These are phyloP conservation scores for Girardia tigrina DNA, from an alignment of 2,888 invertebrate genomes.

Conservation along the genomic window DNA sequence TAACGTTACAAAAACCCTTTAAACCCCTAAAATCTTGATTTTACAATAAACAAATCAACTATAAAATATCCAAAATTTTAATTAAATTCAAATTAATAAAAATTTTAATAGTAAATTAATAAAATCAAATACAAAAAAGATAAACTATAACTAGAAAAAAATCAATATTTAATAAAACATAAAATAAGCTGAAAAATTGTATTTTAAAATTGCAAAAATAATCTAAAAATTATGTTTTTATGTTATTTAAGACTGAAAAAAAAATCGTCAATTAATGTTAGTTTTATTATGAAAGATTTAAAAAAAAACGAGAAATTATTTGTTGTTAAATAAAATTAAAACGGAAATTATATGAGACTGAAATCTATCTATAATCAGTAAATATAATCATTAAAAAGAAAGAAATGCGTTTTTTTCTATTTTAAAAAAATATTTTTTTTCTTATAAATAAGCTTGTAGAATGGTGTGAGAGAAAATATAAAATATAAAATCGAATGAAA, in stretches of 20 bases:
- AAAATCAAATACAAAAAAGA: neutral
- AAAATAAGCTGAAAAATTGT: neutral
- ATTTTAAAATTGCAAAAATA: no score
- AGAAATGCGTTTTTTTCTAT: neutral
- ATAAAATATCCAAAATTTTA: no score
- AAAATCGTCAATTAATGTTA: slow-evolving; percentile 6
- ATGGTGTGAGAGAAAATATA: neutral
- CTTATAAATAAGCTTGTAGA: neutral
- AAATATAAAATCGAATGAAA: neutral
- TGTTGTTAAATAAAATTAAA: slow-evolving; percentile 23
- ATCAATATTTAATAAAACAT: neutral
- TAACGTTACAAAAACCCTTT: no score
- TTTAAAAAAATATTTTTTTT: no score
- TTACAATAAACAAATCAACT: no score
- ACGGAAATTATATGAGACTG: slow-evolving; percentile 23
- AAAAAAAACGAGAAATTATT: slow-evolving; percentile 23
- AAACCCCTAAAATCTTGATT: no score
- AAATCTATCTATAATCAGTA: slow-evolving; percentile 23
- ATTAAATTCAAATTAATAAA: no score
- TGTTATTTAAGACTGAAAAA: no score
- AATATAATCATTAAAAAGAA: slow-evolving; percentile 12
- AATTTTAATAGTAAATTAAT: neutral
- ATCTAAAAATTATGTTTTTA: neutral
- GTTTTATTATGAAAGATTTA: neutral
- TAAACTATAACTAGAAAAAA: neutral